These are phyloP conservation scores for Coremacera marginata DNA, from an alignment of 2,888 invertebrate species.

Conservation along the genomic window DNA sequence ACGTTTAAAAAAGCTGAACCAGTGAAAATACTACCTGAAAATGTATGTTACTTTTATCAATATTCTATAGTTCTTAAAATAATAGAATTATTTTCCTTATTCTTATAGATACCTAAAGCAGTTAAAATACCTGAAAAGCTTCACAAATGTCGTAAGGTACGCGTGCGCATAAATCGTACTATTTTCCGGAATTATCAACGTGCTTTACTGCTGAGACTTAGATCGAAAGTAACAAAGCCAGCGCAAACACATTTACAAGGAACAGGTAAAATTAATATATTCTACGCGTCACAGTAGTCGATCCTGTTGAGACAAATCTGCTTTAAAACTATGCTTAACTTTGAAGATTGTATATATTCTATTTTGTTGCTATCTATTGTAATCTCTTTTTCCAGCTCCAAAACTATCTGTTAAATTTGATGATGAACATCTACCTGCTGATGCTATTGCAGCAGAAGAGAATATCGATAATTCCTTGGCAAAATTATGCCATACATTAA, in stretches of 20 bases:
- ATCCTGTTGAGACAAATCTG: no score
- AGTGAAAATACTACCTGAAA: not conserved
- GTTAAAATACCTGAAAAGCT: not conserved
- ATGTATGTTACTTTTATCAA: not conserved
- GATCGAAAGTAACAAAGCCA: not conserved
- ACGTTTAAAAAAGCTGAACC: not conserved
- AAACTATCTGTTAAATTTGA: not conserved
- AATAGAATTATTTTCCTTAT: not conserved
- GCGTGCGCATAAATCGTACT: constrained; percentile 52
- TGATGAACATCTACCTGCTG: not conserved
- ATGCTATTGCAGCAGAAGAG: not conserved
- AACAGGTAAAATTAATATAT: not conserved
- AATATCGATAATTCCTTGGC: no score
- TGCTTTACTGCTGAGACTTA: not conserved
- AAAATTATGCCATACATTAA: no score
- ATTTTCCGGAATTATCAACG: constrained; percentile 27
- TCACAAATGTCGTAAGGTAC: constrained; percentile 43
- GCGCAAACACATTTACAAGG: not conserved
- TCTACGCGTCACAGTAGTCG: no score
- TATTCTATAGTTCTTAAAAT: not conserved
- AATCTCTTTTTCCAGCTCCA: no score
- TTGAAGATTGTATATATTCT: no score
- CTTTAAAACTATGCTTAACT: no score
- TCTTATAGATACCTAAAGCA: not conserved
- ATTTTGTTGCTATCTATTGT: no score